Evolutionary conservation across 1,140 invertebrate species (phyloP).

Genomic region (Hesperophylax magnus): DNA sequence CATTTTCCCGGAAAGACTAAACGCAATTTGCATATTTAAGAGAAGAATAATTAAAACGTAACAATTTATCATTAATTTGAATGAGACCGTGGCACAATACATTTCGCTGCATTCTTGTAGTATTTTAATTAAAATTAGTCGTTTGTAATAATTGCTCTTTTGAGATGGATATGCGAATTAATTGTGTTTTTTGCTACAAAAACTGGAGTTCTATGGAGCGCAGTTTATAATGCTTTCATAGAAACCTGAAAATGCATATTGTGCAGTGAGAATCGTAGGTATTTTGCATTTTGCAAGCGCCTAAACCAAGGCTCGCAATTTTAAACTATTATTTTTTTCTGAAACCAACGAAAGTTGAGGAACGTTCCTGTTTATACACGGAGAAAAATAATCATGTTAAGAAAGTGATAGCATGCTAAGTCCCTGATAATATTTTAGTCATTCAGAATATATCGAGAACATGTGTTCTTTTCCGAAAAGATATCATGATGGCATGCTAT

Average conservation of each 20-base stretch:
- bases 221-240: conserved; percentile 18
- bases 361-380: no score
- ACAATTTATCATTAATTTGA: background rate
- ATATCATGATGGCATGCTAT: no score
- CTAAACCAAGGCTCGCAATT: background rate
- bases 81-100: background rate
- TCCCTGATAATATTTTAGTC: no score
- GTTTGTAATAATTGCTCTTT: conserved; percentile 12
- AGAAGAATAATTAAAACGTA: no score
- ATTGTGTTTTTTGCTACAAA: conserved; percentile 8
- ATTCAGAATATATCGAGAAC: no score
- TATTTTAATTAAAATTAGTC: conserved; percentile 4
- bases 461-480: no score
- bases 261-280: background rate
- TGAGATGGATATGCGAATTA: background rate
- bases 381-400: no score
- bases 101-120: background rate
- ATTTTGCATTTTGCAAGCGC: background rate
- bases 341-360: no score
- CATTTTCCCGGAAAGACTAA: no score
- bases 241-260: conserved; percentile 16
- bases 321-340: no score
- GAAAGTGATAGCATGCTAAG: no score
- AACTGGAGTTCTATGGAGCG: background rate
- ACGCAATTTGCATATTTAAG: no score